Conservation (phyloP, 2,888 invertebrate species). For the Synergus laeviventris region DNA sequence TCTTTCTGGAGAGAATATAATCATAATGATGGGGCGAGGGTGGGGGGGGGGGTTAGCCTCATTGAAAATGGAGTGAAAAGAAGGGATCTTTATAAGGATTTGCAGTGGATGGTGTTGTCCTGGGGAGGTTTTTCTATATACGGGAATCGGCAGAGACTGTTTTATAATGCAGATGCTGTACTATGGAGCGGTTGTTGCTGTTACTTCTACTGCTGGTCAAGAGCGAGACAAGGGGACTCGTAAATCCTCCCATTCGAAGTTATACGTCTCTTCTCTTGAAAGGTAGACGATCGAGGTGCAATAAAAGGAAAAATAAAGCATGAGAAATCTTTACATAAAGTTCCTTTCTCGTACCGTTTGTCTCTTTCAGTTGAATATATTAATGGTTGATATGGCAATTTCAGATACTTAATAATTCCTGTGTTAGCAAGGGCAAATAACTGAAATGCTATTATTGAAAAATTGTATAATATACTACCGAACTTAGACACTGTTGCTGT, state of each 20-base stretch:
- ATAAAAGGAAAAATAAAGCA: conserved; percentile 43
- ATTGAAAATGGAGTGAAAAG: background rate
- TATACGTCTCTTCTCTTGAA: conserved; percentile 68
- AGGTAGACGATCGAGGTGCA: conserved; percentile 50
- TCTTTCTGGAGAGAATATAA: too few relatives aligned
- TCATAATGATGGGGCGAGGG: too few relatives aligned
- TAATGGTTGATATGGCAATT: too few relatives aligned
- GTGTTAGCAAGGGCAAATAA: too few relatives aligned
- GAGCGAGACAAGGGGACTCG: conserved; percentile 64
- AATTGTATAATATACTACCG: background rate
- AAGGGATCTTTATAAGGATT: conserved; percentile 55
- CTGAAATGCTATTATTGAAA: conserved; percentile 1
- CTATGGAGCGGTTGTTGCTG: conserved; percentile 48
- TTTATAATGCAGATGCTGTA: conserved; percentile 72
- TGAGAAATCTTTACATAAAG: conserved; percentile 42
- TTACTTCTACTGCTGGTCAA: conserved; percentile 56
- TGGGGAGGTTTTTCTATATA: conserved; percentile 59
- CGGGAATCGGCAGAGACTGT: conserved; percentile 67
- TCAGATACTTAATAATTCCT: too few relatives aligned
- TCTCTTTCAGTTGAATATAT: conserved; percentile 12
- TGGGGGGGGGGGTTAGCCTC: too few relatives aligned
- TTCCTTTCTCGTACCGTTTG: conserved; percentile 50
- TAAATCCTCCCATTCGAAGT: conserved; percentile 70
- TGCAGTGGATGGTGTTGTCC: conserved; percentile 42
- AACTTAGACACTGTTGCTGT: too few relatives aligned